Base-by-base conservation (phyloP, 2,113 vertebrate genomes). In the Limnothrissa miodon region DNA sequence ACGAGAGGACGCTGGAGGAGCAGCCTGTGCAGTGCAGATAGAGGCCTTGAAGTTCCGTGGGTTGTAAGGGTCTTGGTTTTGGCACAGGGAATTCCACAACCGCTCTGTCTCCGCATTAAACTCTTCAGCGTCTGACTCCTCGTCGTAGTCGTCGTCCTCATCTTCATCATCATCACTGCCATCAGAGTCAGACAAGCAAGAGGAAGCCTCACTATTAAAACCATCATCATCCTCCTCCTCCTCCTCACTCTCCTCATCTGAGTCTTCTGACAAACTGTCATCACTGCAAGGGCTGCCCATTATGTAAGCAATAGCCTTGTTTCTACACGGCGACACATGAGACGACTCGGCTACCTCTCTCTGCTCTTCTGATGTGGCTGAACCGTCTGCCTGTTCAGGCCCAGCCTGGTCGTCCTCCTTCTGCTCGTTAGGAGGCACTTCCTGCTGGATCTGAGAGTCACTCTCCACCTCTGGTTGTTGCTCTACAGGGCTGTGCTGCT, bases 281-380 rank as follows among this genome's bases (percentile, higher is more conserved):
- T 90, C 96, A 0, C 96, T 97, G 83, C 93, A 93, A 4, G 91
- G 91, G 46, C 95, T 95, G 17, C 98, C 97, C 90, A 99, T 93
- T 87, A 99, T 99, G 87, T 96, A 99, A 80, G 96, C 95, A n/a
- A 99, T 99, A 13, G 94, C 33, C 78, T 93, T 97, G 90, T 99
- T 99, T 1, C 92, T 92, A 78, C 97, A 99, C 0, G 78, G 88
- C 0, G 95, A 95, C 46, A 42, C 82, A 21, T 78, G 33, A 25
- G 56, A 0, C 0, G 23, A 59, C 21, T 4, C 25, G 1, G 15
- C 2, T 8, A 59, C 81, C n/a, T 62, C 51, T 0, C 78, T 81
- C 21, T 86, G 78, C 4, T 83, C 78, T 0, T 86, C 82, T 6
- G 81, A 51, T 5, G 42, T 81, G 36, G 78, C 70, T 0, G 70